phyloP scores from a whole-genome alignment of 2,797 vertebrate species.

The Dallia pectoralis region DNA sequence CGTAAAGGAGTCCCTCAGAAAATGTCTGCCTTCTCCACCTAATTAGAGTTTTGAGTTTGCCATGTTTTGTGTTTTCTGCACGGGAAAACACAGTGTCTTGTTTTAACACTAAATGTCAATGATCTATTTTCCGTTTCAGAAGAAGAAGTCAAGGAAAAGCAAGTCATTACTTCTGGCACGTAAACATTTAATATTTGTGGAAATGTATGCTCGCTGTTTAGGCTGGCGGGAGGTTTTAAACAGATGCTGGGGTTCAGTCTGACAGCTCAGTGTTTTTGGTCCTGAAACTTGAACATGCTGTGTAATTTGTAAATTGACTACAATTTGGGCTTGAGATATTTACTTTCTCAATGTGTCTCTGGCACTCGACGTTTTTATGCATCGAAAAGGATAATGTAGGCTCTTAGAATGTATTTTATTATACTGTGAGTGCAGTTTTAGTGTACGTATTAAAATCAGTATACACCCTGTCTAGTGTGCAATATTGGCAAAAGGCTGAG shows the following conservation, averaged over 20 bases:
- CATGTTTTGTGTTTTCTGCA: background rate
- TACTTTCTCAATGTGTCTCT: slow-evolving; percentile 38
- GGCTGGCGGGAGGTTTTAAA: slow-evolving; percentile 43
- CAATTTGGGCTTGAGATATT: slow-evolving; percentile 51
- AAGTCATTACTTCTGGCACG: slow-evolving; percentile 34
- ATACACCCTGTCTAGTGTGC: background rate
- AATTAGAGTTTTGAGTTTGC: background rate
- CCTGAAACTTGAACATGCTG: slow-evolving; percentile 39
- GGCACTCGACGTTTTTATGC: slow-evolving; percentile 28
- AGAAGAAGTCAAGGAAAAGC: slow-evolving; percentile 41
- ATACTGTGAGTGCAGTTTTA: too few species aligned
- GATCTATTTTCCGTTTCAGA: slow-evolving; percentile 12
- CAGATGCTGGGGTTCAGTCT: slow-evolving; percentile 62
- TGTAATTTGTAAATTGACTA: slow-evolving; percentile 36
- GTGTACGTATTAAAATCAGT: background rate
- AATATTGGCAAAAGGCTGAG: background rate
- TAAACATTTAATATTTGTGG: slow-evolving; percentile 48
- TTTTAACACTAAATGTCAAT: background rate
- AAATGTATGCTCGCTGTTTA: slow-evolving; percentile 53
- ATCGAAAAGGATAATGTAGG: slow-evolving; percentile 19
- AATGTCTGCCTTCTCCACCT: background rate
- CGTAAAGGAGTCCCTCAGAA: background rate
- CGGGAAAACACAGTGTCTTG: background rate
- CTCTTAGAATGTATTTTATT: background rate
- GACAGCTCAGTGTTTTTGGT: slow-evolving; percentile 58